These are phyloP conservation scores for Conchocele bisecta DNA, from an alignment of 2,888 invertebrate genomes.

Conservation along the genomic window DNA sequence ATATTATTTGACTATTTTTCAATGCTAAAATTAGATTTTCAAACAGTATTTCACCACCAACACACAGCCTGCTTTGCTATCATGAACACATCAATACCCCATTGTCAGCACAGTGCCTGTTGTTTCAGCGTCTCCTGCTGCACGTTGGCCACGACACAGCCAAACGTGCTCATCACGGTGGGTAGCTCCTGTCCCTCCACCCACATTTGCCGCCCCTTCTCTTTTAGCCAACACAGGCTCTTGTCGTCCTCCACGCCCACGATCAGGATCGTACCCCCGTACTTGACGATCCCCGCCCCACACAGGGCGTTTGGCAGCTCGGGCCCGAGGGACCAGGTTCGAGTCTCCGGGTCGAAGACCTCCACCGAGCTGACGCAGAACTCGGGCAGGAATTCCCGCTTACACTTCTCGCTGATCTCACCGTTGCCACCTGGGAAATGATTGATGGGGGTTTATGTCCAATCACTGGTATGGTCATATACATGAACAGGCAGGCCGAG, in stretches of 20 bases:
- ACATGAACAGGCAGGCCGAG: too few species aligned
- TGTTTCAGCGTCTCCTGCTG: constrained; percentile 67
- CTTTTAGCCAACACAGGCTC: constrained; percentile 77
- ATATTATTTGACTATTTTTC: too few species aligned
- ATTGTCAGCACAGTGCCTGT: too few species aligned
- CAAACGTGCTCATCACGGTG: constrained; percentile 81
- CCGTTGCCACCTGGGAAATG: constrained; percentile 78
- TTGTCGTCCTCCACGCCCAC: constrained; percentile 82
- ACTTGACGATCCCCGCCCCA: constrained; percentile 80
- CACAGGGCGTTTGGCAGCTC: constrained; percentile 81
- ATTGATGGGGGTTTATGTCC: too few species aligned
- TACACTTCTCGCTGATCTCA: constrained; percentile 80
- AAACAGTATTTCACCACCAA: too few species aligned
- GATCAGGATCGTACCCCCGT: constrained; percentile 77
- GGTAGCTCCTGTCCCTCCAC: constrained; percentile 80
- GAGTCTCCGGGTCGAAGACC: constrained; percentile 74
- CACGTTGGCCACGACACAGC: constrained; percentile 80
- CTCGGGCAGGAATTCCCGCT: constrained; percentile 79
- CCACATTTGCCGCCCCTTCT: constrained; percentile 74
- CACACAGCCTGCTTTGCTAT: too few species aligned
- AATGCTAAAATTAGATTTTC: too few species aligned
- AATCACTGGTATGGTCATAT: too few species aligned
- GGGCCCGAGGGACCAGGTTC: constrained; percentile 77
- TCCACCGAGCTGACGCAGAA: constrained; percentile 80
- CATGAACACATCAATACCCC: too few species aligned